Percentiles rank a stretch among this genome's conserved stretches.
phyloP scores from a whole-genome alignment of 2,113 vertebrate species.

The Psephotus haematonotus region DNA sequence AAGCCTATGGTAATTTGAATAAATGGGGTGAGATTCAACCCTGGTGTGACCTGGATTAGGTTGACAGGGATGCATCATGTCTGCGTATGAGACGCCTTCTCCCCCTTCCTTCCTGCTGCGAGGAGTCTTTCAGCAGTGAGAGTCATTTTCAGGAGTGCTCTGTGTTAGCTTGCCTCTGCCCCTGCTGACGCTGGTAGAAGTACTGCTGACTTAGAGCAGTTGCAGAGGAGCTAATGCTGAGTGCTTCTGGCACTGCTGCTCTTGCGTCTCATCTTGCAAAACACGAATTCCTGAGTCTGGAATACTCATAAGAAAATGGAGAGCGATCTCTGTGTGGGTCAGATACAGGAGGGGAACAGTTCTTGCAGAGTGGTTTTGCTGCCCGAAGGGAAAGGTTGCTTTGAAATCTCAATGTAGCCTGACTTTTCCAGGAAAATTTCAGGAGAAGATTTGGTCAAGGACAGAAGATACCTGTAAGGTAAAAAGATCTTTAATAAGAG shows the following conservation, averaged over 20 bases:
- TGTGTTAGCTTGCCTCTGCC: not conserved
- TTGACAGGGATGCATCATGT: not conserved
- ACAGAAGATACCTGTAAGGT: not conserved
- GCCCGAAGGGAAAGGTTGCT: not conserved
- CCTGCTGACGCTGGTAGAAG: not conserved
- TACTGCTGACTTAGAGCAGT: not conserved
- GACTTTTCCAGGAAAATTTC: not conserved
- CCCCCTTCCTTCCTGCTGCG: not conserved
- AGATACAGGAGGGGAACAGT: not conserved
- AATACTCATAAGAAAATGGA: not conserved
- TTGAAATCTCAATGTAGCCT: not conserved
- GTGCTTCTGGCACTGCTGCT: not conserved
- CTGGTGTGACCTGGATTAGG: not conserved
- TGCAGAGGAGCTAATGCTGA: not conserved
- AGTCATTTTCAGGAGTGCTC: not conserved
- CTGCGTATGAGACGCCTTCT: not conserved
- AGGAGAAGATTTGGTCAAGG: not conserved
- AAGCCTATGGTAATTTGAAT: not conserved
- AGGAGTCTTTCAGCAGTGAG: not conserved
- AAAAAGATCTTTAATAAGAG: not conserved
- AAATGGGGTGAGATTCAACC: not conserved
- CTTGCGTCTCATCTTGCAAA: not conserved
- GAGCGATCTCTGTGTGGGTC: not conserved
- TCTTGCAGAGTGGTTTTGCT: not conserved
- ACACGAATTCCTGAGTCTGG: not conserved